These are phyloP conservation scores for Galerucella calmariensis DNA, from an alignment of 2,888 invertebrate species.

Conservation along the genomic window DNA sequence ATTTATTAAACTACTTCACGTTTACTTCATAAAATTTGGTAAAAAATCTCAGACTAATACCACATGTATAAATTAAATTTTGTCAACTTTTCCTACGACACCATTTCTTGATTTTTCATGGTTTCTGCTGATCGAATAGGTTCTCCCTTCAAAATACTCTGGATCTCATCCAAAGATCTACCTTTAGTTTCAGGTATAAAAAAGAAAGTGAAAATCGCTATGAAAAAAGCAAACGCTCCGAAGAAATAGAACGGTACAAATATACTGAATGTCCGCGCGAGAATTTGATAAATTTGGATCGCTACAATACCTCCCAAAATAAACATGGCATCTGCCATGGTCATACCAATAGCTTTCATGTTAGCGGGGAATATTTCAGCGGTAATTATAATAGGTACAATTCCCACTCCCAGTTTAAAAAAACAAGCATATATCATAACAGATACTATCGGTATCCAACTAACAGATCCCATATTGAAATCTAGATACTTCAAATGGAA, in stretches of 20 bases:
- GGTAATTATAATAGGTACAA: conserved; percentile 61
- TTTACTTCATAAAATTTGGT: not conserved
- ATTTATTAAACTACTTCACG: not conserved
- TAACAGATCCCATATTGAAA: conserved; percentile 53
- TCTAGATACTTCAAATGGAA: conserved; percentile 57
- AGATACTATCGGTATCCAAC: conserved; percentile 59
- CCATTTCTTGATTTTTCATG: not conserved
- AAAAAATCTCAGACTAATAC: not conserved
- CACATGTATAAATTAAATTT: not conserved
- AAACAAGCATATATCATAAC: conserved; percentile 59
- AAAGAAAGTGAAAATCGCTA: conserved; percentile 57
- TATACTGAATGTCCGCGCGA: conserved; percentile 54
- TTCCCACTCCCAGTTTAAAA: conserved; percentile 60
- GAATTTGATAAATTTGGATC: conserved; percentile 57
- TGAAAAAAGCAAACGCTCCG: conserved; percentile 54
- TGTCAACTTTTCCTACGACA: not conserved
- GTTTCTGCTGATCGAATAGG: conserved; percentile 28
- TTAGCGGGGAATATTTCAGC: conserved; percentile 62
- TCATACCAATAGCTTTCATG: conserved; percentile 63
- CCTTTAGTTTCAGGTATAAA: conserved; percentile 61
- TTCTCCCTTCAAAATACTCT: conserved; percentile 57
- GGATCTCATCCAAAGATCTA: conserved; percentile 61
- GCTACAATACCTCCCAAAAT: conserved; percentile 57
- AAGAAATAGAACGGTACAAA: conserved; percentile 61
- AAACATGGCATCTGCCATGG: conserved; percentile 60